Evolutionary conservation across 2,797 vertebrate species (phyloP), one percentile per base, ranked within the genome.

Genomic region (Rallus crepitans): DNA sequence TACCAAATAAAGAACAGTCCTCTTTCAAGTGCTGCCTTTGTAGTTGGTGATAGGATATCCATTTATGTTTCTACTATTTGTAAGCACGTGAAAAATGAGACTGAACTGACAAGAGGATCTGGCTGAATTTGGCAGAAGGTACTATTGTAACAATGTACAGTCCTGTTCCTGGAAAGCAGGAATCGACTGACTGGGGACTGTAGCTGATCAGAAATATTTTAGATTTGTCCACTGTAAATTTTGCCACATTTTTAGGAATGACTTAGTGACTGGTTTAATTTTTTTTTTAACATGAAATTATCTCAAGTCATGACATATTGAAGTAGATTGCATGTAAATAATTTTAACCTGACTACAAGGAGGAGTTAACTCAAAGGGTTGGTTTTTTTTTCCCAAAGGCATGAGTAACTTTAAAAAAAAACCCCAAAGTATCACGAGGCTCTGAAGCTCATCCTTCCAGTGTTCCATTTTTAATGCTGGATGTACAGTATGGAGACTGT

Each of bases 1-100:
- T 82, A 91, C 28, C 79, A 89, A 90, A 88, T 78, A 73, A 93
- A 82, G 68, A 89, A 64, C 20, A 70, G 30, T 83, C 30, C 76
- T 24, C 68, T 86, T 19, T 80, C 52, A 79, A 76, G 63, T 9
- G 14, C 15, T 80, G 27, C 52, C 12, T 80, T 94, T 89, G 80
- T 60, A 76, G 39, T 60, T 69, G 42, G 11, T 68, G 48, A 56
- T 13, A 56, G 11, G 73, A 18, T 79, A 83, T 47, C 50, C 33
- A 30, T 85, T 91, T 60, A 53, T 91, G 64, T 50, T 82, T 61
- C 81, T 81, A 33, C 56, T 89, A 60, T 56, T 89, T 59, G 80
- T 72, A 84, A 82, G 27, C 20, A 16, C 48, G 39, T 75, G 47
- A 82, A 89, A 94, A 89, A 52, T 66, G 35, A 61, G 53, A 71